phyloP scores from a whole-genome alignment of 2,113 vertebrate genomes.

The Rhinichthys klamathensis region DNA sequence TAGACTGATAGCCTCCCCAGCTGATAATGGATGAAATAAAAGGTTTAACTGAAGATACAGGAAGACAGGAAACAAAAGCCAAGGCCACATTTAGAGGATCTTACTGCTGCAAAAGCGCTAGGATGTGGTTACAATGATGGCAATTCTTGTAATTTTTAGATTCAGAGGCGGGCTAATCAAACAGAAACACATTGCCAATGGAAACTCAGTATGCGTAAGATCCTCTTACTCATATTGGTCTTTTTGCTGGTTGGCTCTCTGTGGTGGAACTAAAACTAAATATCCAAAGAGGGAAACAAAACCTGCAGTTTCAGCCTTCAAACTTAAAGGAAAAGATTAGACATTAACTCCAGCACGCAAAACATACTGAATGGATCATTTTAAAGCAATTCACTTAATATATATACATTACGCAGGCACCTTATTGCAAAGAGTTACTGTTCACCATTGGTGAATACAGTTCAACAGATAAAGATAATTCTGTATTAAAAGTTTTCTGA shows the following conservation, averaged over 20 bases:
- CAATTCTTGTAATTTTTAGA: constrained; percentile 60
- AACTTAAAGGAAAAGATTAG: neutral
- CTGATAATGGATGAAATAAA: neutral
- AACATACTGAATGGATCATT: neutral
- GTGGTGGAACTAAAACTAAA: neutral
- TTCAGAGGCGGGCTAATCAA: constrained; percentile 6
- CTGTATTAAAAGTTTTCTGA: neutral
- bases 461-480: neutral
- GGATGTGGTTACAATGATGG: constrained; percentile 62
- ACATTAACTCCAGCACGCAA: neutral
- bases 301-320: neutral
- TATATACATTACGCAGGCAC: neutral
- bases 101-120: constrained; percentile 57
- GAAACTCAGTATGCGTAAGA: constrained; percentile 22
- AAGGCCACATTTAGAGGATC: neutral
- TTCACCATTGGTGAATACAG: too few species aligned
- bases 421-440: neutral
- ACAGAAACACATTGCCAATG: constrained; percentile 21
- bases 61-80: constrained; percentile 9
- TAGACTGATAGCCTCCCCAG: neutral
- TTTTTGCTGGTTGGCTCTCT: neutral
- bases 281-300: neutral
- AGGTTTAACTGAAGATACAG: neutral
- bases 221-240: constrained; percentile 29
- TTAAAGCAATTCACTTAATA: neutral